phyloP scores from a whole-genome alignment of 2,888 invertebrate species.

The Orchesellides sinensis region DNA sequence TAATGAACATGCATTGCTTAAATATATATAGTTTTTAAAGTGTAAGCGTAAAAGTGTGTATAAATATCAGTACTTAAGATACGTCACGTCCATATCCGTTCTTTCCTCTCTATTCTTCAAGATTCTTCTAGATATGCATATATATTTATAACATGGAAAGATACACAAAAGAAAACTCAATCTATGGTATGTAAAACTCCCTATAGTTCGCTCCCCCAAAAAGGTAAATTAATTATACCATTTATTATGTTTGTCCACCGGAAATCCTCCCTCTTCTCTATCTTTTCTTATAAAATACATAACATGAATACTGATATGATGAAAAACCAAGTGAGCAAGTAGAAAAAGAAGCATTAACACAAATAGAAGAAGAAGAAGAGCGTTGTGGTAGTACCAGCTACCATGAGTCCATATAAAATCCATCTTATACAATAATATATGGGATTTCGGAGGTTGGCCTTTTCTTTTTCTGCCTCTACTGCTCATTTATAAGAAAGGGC shows the following conservation, averaged over 20 bases:
- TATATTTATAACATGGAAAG: no score
- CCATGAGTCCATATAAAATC: no score
- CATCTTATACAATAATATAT: no score
- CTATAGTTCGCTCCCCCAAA: slow-evolving; percentile 44
- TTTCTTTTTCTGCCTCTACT: background rate
- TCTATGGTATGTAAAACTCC: background rate
- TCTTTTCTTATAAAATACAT: slow-evolving; percentile 1
- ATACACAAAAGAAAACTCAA: no score
- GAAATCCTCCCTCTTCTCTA: slow-evolving; percentile 63
- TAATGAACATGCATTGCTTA: no score
- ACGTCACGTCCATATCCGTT: no score
- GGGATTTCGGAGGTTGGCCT: no score
- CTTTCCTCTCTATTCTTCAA: no score
- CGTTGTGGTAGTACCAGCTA: background rate
- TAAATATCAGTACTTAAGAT: no score
- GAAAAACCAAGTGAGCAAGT: background rate
- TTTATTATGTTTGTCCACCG: slow-evolving; percentile 72
- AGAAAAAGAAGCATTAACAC: background rate
- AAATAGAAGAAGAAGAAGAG: background rate
- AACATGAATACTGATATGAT: slow-evolving; percentile 11
- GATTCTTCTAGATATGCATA: no score
- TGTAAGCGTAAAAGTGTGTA: no score
- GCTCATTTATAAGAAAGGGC: background rate
- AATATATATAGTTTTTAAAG: no score
- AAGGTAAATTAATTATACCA: slow-evolving; percentile 71